Base-by-base conservation (phyloP, 2,888 invertebrate genomes). In the Chorisops tibialis region DNA sequence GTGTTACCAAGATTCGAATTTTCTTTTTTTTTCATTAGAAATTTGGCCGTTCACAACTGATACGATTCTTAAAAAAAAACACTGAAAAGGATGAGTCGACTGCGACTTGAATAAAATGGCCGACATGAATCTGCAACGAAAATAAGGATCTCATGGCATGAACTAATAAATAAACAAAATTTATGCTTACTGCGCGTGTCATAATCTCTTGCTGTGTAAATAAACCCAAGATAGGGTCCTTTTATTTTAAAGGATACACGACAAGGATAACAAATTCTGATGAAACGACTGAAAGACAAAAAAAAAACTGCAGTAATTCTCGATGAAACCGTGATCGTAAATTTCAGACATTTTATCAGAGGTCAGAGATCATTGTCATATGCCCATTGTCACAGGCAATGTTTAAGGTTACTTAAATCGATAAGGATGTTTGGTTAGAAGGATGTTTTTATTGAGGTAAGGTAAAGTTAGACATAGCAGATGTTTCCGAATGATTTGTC, bases 311-410 rank as follows among this genome's bases (percentile, higher is more conserved):
- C 45, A 14, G 18, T 45, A 56, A 45, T 56, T 56, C 30, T 21
- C 24, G 45, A 30, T 30, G 30, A 9, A 7, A 9, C 30, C 2
- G 30, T 30, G 30, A 56, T 35, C 56, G 43, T 56, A 56, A 56
- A 56, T 56, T 56, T 43, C 30, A 35, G 35, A n/a, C 43, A 56
- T 56, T 45, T 56, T 56, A 56, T 56, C 56, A 16, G 19, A 56
- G 56, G 56, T 56, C 56, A 56, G 56, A 30, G 19, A 56, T 56
- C 56, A 56, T 45, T 45, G 56, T 56, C 56, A 56, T 43, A 11
- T 12, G 45, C 7, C 56, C 43, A 56, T 56, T 56, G 56, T 56
- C 24, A 16, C 56, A 56, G 43, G 56, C 43, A 43, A 56, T 56
- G 56, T 56, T 56, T 56, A 30, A 56, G 56, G 45, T 56, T 43